Evolutionary conservation across 2,113 vertebrate genomes (phyloP).

Genomic region (Trogon melanurus): DNA sequence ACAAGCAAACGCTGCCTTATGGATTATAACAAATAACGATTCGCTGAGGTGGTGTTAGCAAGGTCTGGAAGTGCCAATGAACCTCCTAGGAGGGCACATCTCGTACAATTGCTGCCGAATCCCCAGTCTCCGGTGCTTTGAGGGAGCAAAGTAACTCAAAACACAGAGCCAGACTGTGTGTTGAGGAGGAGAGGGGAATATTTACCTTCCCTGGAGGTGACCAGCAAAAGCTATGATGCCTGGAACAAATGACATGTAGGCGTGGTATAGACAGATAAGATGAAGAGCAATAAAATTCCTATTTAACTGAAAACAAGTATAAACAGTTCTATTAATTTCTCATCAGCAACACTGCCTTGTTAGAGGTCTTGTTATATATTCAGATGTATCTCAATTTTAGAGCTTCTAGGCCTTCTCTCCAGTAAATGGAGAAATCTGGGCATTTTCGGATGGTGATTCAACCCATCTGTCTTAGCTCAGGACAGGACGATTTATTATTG

Average conservation of each 20-base stretch:
- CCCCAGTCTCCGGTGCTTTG: neutral
- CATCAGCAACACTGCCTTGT: neutral
- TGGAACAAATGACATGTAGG: neutral
- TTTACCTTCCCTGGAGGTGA: neutral
- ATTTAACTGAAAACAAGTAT: neutral
- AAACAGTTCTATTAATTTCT: neutral
- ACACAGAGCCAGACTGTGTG: neutral
- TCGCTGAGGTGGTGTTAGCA: neutral
- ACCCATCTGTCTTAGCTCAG: neutral
- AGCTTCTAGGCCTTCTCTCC: neutral
- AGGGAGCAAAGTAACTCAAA: neutral
- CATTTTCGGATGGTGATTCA: neutral
- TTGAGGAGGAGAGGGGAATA: neutral
- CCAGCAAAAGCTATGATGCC: neutral
- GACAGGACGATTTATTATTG: neutral
- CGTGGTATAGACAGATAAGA: neutral
- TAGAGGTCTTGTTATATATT: neutral
- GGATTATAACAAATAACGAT: neutral
- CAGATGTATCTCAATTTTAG: neutral
- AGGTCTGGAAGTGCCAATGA: neutral
- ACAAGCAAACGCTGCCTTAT: constrained; percentile 20
- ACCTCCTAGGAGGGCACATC: neutral
- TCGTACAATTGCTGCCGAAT: neutral
- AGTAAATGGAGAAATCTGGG: neutral
- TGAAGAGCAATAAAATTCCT: neutral